A percentile compares a stretch with the other conserved stretches of the same genome.
Evolutionary conservation across 2,113 vertebrate genomes (phyloP).

Genomic region (Ochotona curzoniae): DNA sequence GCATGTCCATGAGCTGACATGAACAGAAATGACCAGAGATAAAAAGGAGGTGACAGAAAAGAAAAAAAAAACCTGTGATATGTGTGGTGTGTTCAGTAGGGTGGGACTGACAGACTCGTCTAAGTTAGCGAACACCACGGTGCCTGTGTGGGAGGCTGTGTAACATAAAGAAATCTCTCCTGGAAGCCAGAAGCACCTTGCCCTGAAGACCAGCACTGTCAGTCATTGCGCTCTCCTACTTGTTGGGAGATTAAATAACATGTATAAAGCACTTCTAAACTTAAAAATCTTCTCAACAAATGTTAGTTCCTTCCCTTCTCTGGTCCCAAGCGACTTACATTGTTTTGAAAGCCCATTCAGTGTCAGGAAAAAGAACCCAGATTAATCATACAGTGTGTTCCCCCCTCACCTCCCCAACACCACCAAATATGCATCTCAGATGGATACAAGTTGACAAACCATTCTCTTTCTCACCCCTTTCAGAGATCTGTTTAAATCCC

Average conservation of each 20-base stretch:
- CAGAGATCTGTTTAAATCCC: slow-evolving; percentile 36
- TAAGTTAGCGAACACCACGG: background rate
- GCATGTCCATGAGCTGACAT: background rate
- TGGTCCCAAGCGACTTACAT: background rate
- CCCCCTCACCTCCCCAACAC: too few relatives aligned
- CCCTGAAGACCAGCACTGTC: background rate
- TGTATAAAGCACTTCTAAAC: background rate
- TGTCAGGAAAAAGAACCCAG: background rate
- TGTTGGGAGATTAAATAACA: background rate
- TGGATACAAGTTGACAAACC: background rate
- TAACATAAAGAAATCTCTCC: rapidly evolving
- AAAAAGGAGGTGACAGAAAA: background rate
- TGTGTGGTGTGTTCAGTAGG: background rate
- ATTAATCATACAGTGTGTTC: background rate
- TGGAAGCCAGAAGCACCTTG: background rate
- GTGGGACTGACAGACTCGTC: background rate
- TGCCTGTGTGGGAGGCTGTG: background rate
- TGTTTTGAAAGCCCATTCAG: background rate
- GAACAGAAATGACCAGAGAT: background rate
- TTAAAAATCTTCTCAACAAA: background rate
- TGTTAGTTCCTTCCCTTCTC: background rate
- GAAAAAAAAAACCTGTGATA: background rate
- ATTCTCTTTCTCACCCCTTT: background rate
- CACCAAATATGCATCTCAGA: background rate
- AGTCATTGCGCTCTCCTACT: background rate